Evolutionary conservation across 2,113 vertebrate genomes (phyloP).

Genomic region (Myotis davidii): DNA sequence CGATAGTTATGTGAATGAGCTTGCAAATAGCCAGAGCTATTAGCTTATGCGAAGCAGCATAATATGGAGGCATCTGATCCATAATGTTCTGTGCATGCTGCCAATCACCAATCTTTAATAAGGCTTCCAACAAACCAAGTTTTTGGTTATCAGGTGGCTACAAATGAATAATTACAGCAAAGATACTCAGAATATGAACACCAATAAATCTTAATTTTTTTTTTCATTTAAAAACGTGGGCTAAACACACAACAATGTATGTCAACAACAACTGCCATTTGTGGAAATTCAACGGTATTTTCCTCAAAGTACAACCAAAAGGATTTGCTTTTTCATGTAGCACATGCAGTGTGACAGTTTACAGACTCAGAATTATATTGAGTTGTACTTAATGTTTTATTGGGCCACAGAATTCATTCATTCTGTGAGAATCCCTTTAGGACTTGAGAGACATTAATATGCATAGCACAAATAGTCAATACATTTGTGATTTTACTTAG

Average conservation of each 20-base stretch:
- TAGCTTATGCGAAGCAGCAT: slow-evolving; percentile 95
- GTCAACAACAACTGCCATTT: neutral
- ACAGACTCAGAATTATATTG: slow-evolving; percentile 28
- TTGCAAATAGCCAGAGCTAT: slow-evolving; percentile 96
- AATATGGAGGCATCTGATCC: slow-evolving; percentile 98
- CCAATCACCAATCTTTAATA: slow-evolving; percentile 98
- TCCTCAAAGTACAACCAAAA: neutral
- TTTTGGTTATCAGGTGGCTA: slow-evolving; percentile 99
- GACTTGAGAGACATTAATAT: neutral
- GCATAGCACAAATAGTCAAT: neutral
- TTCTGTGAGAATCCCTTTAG: slow-evolving; percentile 34
- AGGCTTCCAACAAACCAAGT: slow-evolving; percentile 95
- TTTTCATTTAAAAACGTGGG: slow-evolving; percentile 34
- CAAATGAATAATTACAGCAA: slow-evolving; percentile 68
- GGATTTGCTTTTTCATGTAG: slow-evolving; percentile 25
- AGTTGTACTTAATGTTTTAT: slow-evolving; percentile 10
- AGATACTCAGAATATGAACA: slow-evolving; percentile 23
- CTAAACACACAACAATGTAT: slow-evolving; percentile 2
- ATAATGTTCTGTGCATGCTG: slow-evolving; percentile 97
- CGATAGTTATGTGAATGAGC: slow-evolving; percentile 95
- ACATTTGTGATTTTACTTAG: slow-evolving; percentile 11
- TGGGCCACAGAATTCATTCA: slow-evolving; percentile 45
- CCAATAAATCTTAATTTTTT: slow-evolving; percentile 23
- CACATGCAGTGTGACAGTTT: neutral
- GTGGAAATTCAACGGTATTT: slow-evolving; percentile 9